Evolutionary conservation across 2,113 vertebrate genomes (phyloP), one percentile per base, ranked within the genome.

Genomic region (Passer domesticus): DNA sequence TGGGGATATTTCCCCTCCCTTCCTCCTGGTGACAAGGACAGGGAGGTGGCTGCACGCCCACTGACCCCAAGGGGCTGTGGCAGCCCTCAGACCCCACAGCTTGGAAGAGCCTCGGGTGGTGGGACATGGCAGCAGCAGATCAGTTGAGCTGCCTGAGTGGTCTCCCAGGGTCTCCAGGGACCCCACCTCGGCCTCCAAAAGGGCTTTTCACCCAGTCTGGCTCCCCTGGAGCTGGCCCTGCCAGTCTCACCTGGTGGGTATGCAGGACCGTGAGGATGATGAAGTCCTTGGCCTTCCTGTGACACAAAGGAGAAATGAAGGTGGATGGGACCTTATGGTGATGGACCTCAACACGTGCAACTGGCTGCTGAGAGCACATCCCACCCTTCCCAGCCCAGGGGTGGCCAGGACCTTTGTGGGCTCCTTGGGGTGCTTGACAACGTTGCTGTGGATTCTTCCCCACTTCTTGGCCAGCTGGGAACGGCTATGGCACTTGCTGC

Each of bases 181-280:
- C 37, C 39, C 74, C 7, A 4, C 15, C n/a, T 64, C 0, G 0
- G n/a, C 22, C n/a, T 86, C 58, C 44, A 63, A 62, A 73, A 86
- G 59, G 50, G 59, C 10, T 85, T 46, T 73, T 23, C 53, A 58
- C 2, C 13, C 72, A 3, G 3, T 64, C 49, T 60, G 53, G 49
- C 33, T 66, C 30, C 66, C 50, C 24, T 0, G 10, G 35, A 43
- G 55, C 37, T 39, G 78, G n/a, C 85, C 66, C 62, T 1, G 4
- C 49, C 1, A 17, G 18, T 87, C 98, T 98, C 98, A 99, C 99
- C 99, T 99, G 99, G 97, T 99, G 98, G 92, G 99, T 98, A 97
- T 99, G 99, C 95, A 99, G 98, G 97, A 99, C 99, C 69, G 98
- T 99, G 97, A 99, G 98, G 98, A 99, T 96, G 96, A 99, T 98